These are phyloP conservation scores for Holothuria glaberrima DNA, from an alignment of 35 echinoderm and acorn worm genomes.

Conservation along the genomic window DNA sequence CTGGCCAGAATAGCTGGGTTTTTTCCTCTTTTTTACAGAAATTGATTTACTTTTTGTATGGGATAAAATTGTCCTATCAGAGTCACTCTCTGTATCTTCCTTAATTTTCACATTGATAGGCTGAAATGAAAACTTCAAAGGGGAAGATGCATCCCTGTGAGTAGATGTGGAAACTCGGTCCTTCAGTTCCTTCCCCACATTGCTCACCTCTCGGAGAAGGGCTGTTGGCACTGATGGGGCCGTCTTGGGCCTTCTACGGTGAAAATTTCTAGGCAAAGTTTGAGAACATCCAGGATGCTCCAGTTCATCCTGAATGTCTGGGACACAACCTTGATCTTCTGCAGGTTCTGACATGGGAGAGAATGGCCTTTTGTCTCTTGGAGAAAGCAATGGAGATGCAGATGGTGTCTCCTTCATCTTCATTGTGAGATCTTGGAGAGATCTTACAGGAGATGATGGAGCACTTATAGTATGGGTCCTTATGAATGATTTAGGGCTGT, in stretches of 20 bases:
- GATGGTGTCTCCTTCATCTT: conserved; percentile 53
- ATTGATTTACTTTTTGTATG: neutral
- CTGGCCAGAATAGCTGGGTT: conserved; percentile 40
- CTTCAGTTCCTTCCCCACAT: conserved; percentile 43
- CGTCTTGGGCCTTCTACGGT: conserved; percentile 43
- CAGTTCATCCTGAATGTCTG: conserved; percentile 54
- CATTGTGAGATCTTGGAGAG: conserved; percentile 43
- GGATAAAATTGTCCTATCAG: conserved; percentile 51
- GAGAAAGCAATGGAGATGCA: conserved; percentile 22
- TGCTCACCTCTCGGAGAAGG: conserved; percentile 39
- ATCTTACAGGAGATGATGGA: conserved; percentile 51
- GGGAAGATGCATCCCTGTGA: conserved; percentile 10
- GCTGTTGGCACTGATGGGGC: conserved; percentile 50
- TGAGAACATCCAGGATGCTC: conserved; percentile 16
- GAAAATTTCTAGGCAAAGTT: conserved; percentile 50
- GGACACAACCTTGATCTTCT: conserved; percentile 61
- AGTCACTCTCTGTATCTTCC: conserved; percentile 44
- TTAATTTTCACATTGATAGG: conserved; percentile 52
- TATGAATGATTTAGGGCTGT: conserved; percentile 22
- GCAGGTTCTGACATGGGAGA: conserved; percentile 61
- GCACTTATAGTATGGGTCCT: conserved; percentile 47
- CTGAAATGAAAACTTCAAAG: conserved; percentile 49
- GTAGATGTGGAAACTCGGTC: conserved; percentile 2
- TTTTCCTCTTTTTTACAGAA: conserved; percentile 24
- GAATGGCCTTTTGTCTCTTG: conserved; percentile 38